These are phyloP conservation scores for Chunga burmeisteri DNA, from an alignment of 2,113 vertebrate species.

Conservation along the genomic window DNA sequence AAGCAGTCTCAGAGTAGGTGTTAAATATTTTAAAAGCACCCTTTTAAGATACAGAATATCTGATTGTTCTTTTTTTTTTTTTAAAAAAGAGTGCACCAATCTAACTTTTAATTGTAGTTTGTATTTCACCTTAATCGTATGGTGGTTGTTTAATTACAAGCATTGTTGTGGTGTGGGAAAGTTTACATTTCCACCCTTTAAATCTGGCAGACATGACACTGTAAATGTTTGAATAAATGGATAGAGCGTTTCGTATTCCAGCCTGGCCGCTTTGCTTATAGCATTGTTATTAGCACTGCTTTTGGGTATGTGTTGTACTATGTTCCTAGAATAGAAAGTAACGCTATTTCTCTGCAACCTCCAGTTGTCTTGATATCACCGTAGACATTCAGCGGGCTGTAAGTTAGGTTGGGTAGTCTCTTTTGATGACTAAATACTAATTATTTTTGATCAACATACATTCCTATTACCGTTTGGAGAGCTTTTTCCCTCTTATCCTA, in stretches of 20 bases:
- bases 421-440: neutral
- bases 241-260: neutral
- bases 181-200: neutral
- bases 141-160: neutral
- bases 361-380: neutral
- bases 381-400: neutral
- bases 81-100: neutral
- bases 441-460: neutral
- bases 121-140: neutral
- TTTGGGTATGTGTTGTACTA: neutral
- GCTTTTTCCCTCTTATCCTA: neutral
- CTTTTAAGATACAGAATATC: neutral
- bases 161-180: neutral
- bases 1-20: conserved; percentile 96
- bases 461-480: neutral
- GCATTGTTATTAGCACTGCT: neutral
- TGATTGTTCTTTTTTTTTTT: neutral
- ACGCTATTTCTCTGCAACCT: rapidly evolving
- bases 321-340: neutral
- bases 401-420: neutral
- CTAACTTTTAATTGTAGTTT: neutral
- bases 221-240: neutral
- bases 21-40: neutral
- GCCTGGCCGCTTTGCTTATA: neutral
- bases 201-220: neutral